Base-by-base conservation (phyloP, 2,888 invertebrate species). In the Bombyx huttoni region DNA sequence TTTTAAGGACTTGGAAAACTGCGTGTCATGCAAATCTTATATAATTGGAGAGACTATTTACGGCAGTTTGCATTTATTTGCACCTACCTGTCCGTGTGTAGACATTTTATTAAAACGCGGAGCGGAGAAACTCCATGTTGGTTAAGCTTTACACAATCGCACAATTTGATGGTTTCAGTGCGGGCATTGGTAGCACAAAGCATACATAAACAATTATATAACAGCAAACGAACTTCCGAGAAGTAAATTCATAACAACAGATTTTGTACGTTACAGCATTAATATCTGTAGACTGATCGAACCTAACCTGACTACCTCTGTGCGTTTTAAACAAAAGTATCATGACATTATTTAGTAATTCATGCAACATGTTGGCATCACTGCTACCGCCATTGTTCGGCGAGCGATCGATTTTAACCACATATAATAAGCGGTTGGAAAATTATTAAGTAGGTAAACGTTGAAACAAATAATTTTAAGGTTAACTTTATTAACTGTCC, bases 81-180 rank as follows among this genome's bases (percentile, higher is more conserved):
- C 64, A 69, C 65, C 60, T 64, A 69, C 65, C 60, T 57, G 40
- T 54, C 51, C 14, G 48, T 57, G 53, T 54, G 51, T 55, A 54
- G 49, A 50, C 48, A 50, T 50, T 50, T 40, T 40, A 40, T 40
- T 40, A 40, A 40, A 52, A 51, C 50, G 53, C 53, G 50, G 51
- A 50, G 46, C 51, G 57, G 70, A 63, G 70, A 73, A 73, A 73
- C 67, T 67, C 47, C 53, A 54, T 52, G 51, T 51, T 58, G 58
- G 56, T 60, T 54, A 55, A 50, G 54, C 63, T 72, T 73, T 69
- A 68, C 70, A 75, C 73, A 72, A 73, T 70, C 64, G 65, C 48
- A 61, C 64, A 62, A 68, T 73, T 71, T 69, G 63, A 57, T 55
- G 54, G 67, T 65, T 64, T 68, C 65, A 68, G 60, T 61, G 59